Evolutionary conservation across 2,113 vertebrate genomes (phyloP).

Genomic region (Petrocephalus zakoni): DNA sequence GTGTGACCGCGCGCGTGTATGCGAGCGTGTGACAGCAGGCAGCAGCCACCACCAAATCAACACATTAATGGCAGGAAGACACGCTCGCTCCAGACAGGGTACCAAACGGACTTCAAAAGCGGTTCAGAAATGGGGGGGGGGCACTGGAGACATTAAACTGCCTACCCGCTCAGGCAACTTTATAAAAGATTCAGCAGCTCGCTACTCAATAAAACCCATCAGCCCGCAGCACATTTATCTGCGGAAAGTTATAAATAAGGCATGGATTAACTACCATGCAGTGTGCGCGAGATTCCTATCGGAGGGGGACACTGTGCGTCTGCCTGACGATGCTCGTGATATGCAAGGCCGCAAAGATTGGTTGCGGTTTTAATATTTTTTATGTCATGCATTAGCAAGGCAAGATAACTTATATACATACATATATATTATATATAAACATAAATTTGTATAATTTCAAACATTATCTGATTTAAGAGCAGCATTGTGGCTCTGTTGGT

Average conservation of each 20-base stretch:
- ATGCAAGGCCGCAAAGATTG: not conserved
- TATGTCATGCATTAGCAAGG: not conserved
- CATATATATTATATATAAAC: not conserved
- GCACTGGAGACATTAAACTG: slow-evolving; percentile 23
- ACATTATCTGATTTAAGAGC: not conserved
- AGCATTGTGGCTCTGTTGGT: not conserved
- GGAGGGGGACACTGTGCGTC: not conserved
- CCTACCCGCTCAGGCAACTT: not conserved
- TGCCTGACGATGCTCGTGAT: not conserved
- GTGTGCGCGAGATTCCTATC: not conserved
- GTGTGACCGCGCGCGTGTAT: slow-evolving; percentile 11
- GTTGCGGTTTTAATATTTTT: not conserved
- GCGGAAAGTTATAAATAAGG: not conserved
- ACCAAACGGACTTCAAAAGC: slow-evolving; percentile 36
- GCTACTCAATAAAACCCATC: slow-evolving; percentile 17
- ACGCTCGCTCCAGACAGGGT: slow-evolving; percentile 45
- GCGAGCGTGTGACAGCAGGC: slow-evolving; percentile 20
- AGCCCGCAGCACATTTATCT: slow-evolving; percentile 12
- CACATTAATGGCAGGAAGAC: slow-evolving; percentile 32
- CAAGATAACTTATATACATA: not conserved
- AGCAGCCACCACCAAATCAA: slow-evolving; percentile 29
- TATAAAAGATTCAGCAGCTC: slow-evolving; percentile 22
- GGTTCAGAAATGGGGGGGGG: slow-evolving; percentile 20
- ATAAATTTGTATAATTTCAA: not conserved
- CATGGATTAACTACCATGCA: not conserved